A percentile compares a stretch with the other conserved stretches of the same genome.
phyloP scores from a whole-genome alignment of 1,140 invertebrate species.

The Sminthurinus signatus region DNA sequence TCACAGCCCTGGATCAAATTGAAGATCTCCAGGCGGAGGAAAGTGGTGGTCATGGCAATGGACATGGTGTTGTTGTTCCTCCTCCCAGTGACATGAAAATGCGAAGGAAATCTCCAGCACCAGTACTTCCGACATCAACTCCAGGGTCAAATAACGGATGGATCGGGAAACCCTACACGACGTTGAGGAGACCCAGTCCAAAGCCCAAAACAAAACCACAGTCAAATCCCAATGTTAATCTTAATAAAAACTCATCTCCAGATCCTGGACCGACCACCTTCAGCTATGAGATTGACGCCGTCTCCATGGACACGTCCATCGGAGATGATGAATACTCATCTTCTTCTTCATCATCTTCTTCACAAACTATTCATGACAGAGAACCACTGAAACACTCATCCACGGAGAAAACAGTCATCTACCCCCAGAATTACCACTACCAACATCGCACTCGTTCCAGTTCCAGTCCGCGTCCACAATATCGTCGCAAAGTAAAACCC shows the following conservation, averaged over 20 bases:
- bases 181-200: neutral
- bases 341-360: too few relatives aligned
- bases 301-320: neutral
- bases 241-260: too few relatives aligned
- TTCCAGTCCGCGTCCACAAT: too few relatives aligned
- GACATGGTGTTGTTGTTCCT: neutral
- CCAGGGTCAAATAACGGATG: neutral
- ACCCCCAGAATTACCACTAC: neutral
- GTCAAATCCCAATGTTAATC: too few relatives aligned
- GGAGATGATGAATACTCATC: neutral
- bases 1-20: slow-evolving; percentile 33
- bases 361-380: neutral
- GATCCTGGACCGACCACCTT: neutral
- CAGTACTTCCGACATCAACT: neutral
- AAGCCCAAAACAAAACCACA: too few relatives aligned
- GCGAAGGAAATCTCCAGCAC: too few relatives aligned
- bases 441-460: too few relatives aligned
- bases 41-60: neutral
- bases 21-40: slow-evolving; percentile 41
- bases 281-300: slow-evolving; percentile 2
- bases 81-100: neutral
- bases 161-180: neutral
- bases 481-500: too few relatives aligned
- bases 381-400: slow-evolving; percentile 2
- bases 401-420: neutral